Evolutionary conservation across 2,797 vertebrate genomes (phyloP), one percentile per base, ranked within the genome.

Genomic region (Pseudochromis fuscus): DNA sequence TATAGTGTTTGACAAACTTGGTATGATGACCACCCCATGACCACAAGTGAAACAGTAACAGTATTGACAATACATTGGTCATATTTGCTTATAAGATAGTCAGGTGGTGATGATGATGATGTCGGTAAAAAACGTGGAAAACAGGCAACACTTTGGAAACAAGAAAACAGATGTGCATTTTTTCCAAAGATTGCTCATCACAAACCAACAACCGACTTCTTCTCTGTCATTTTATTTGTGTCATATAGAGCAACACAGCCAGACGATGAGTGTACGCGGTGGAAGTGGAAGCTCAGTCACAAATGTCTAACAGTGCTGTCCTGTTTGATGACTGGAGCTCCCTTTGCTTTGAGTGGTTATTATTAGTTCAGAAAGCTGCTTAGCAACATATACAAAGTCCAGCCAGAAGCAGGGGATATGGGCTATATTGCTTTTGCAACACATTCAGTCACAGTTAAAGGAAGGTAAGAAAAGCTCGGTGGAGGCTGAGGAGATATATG

Each of bases 11-110:
- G 67, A 89, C 57, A 71, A 78, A 70, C 66, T 81, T 27, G 45
- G 56, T 57, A 78, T 49, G 79, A 77, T 60, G 42, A 53, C 57
- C 77, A 49, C 53, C 77, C 72, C 69, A 72, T 80, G 82, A 88
- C 77, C 86, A 85, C 82, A 72, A 81, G 78, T 40, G 53, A 79
- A 83, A 84, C 83, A 88, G 78, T 67, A 77, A 88, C 75, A 74
- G 80, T 77, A 82, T 68, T 82, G 79, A 83, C 77, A 87, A 88
- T 87, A 85, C 81, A 86, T 77, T 21, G 64, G 79, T 87, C 85
- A 75, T 78, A 82, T 72, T 77, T 66, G 75, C 53, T 67, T 62
- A 79, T 76, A 76, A 81, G 79, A 85, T 63, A 67, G 50, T 67
- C 62, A 71, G 52, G 80, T 81, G 73, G 45, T 51, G 75, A 76